Percentiles rank a stretch among this genome's conserved stretches.
phyloP scores from a whole-genome alignment of 2,888 invertebrate genomes.

The Allygus modestus region DNA sequence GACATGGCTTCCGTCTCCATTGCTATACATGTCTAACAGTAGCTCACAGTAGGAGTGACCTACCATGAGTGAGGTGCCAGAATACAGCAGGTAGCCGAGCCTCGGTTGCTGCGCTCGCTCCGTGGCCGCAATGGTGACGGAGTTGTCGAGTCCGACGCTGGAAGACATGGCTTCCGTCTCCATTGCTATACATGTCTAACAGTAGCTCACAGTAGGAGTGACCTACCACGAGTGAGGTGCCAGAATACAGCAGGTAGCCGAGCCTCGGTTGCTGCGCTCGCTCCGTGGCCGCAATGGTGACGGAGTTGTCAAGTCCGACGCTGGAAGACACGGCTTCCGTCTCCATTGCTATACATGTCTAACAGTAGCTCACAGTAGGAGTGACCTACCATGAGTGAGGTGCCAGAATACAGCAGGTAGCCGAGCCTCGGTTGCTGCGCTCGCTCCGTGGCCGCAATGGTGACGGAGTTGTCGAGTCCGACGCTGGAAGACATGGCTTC shows the following conservation, averaged over 20 bases:
- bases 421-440: conserved; percentile 73
- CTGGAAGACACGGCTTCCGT: neutral
- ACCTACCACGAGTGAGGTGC: too few relatives aligned
- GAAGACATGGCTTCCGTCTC: conserved; percentile 29
- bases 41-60: too few relatives aligned
- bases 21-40: too few relatives aligned
- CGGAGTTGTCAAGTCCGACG: neutral
- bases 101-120: too few relatives aligned
- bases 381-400: neutral
- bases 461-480: neutral
- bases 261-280: too few relatives aligned
- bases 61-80: neutral
- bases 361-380: too few relatives aligned
- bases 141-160: neutral
- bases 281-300: neutral
- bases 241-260: neutral
- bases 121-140: neutral
- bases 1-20: conserved; percentile 36
- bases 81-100: neutral
- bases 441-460: neutral
- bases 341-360: conserved; percentile 58
- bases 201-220: too few relatives aligned
- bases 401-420: conserved; percentile 69
- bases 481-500: neutral
- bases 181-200: too few relatives aligned